Evolutionary conservation across 2,888 invertebrate species (phyloP).

Genomic region (Colostygia pectinataria): DNA sequence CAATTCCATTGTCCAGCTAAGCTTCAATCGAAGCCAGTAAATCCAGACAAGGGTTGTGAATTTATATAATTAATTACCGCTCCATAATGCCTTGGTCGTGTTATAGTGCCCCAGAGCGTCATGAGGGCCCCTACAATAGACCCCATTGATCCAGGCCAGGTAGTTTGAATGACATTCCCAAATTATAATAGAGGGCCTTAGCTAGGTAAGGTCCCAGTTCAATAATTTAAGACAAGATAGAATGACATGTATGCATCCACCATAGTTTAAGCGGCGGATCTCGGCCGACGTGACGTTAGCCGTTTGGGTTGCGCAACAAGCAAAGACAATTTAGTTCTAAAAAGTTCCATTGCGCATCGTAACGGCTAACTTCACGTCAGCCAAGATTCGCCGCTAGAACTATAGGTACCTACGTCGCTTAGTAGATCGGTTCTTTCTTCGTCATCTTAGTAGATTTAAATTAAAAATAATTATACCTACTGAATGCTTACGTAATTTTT

Average conservation of each 20-base stretch:
- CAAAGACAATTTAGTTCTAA: too few relatives aligned
- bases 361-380: too few relatives aligned
- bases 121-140: constrained; percentile 49
- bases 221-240: constrained; percentile 12
- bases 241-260: constrained; percentile 2
- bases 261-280: too few relatives aligned
- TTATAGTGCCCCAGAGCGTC: constrained; percentile 65
- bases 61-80: constrained; percentile 70
- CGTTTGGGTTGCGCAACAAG: too few relatives aligned
- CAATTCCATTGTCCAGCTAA: constrained; percentile 41
- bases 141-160: constrained; percentile 48
- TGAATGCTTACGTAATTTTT: too few relatives aligned
- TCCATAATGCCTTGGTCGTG: constrained; percentile 55
- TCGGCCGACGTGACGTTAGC: background rate
- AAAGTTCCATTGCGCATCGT: too few relatives aligned
- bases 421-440: too few relatives aligned
- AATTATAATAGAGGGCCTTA: constrained; percentile 6
- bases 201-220: background rate
- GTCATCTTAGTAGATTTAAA: too few relatives aligned
- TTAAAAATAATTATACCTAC: too few relatives aligned
- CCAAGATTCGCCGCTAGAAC: too few relatives aligned
- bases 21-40: constrained; percentile 50
- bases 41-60: constrained; percentile 49
- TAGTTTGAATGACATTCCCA: constrained; percentile 57
- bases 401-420: too few relatives aligned